Evolutionary conservation across 2,888 invertebrate genomes (phyloP), one percentile per base, ranked within the genome.

Genomic region (Synanthedon tipuliformis): DNA sequence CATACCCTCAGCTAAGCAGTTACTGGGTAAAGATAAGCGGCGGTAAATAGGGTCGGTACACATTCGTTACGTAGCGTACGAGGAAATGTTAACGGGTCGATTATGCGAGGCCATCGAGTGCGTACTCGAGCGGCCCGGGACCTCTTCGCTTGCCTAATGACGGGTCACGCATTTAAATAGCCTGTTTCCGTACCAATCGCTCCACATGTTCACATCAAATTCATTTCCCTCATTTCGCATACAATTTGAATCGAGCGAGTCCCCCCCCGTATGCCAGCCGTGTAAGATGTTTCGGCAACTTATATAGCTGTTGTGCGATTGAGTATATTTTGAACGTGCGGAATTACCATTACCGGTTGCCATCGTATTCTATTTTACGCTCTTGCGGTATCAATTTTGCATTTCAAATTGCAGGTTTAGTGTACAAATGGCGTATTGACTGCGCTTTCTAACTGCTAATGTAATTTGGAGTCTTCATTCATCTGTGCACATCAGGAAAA

Each of bases 131-230:
- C 65, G 73, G 66, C 66, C 66, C 68, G 69, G 69, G 68, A 65
- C 65, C 67, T 68, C 52, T 49, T 62, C 64, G 69, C 71, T 68
- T 66, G 66, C 75, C 78, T 84, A 82, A 85, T 86, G 82, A 82
- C 76, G 80, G 80, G 78, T 75, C 77, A 74, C 83, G 81, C 79
- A 86, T 85, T 85, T 80, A 84, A 83, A 86, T 82, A 75, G 75
- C 77, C 77, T 75, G 69, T 68, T 79, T 78, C 69, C 68, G 65
- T 63, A 71, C 68, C 72, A 69, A 79, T 77, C 75, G 71, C 64
- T 66, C 68, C 70, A 74, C 68, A 68, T 69, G 73, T 71, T 68
- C 71, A 68, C 67, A 70, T 68, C 61, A 65, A 70, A 71, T 71
- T 71, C 65, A 68, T 71, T 57, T 71, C 61, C 60, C 65, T 68